Evolutionary conservation across 2,797 vertebrate species (phyloP).

Genomic region (Coreius guichenoti): DNA sequence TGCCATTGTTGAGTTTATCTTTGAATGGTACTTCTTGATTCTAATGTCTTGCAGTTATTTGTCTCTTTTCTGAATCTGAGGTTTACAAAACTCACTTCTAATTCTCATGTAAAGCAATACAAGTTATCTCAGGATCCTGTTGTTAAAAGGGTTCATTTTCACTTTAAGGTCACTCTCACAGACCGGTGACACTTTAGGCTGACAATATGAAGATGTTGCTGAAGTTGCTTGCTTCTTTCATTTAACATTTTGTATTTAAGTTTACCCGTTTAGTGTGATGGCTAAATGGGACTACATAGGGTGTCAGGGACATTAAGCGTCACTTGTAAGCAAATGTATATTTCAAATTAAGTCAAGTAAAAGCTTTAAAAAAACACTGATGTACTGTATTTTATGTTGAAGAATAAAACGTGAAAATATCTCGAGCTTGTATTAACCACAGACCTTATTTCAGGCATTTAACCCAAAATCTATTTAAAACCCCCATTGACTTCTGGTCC

Average conservation of each 20-base stretch:
- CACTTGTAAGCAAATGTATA: not conserved
- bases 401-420: not conserved
- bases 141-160: not conserved
- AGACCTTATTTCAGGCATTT: not conserved
- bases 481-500: too few relatives aligned
- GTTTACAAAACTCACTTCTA: conserved; percentile 37
- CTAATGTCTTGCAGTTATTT: conserved; percentile 1
- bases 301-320: not conserved
- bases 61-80: conserved; percentile 1
- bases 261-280: not conserved
- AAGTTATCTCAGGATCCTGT: conserved; percentile 1
- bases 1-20: conserved; percentile 30
- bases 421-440: not conserved
- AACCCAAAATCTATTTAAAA: too few relatives aligned
- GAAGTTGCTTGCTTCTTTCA: not conserved
- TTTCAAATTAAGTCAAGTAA: not conserved
- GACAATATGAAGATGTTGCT: not conserved
- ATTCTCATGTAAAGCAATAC: not conserved
- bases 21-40: conserved; percentile 30
- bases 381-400: not conserved
- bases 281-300: not conserved
- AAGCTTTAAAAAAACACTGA: not conserved
- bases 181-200: not conserved
- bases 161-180: not conserved
- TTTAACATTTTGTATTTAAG: not conserved